Base-by-base conservation (phyloP, 2,888 invertebrate genomes). In the Rutpela maculata region DNA sequence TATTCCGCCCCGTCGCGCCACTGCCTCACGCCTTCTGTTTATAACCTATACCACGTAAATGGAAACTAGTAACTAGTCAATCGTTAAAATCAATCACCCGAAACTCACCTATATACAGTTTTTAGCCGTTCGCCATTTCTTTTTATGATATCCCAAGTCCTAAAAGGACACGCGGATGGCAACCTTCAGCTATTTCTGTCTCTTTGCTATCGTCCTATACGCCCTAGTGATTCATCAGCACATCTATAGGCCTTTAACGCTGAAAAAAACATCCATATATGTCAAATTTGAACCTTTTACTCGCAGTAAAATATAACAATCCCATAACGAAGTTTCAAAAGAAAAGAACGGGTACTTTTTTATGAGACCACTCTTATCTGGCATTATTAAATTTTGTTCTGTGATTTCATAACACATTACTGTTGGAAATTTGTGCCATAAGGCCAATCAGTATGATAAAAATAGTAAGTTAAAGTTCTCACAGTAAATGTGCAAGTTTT, bases 71-170 rank as follows among this genome's bases (percentile, higher is more conserved):
- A 50, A 43, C 65, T 66, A 43, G 26, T 57, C 35, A 69, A 69
- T 69, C 69, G 69, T 57, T 69, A 69, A 69, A 69, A 18, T 57
- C 69, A 59, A 59, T 69, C 57, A 38, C 7, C 69, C 57, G 69
- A 59, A 69, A 57, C 59, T 9, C 57, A 59, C 57, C 69, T 57
- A 68, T 66, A 35, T n/a, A 38, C 38, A 66, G 19, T 19, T 18
- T 38, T 66, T 66, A 38, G 65, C 38, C 65, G 65, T 12, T 43
- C 19, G 38, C 65, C 65, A 56, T 67, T 67, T 55, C 50, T 69
- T 69, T 69, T 69, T 57, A 69, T 59, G 38, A 67, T 50, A n/a
- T 10, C 35, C 59, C 50, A 50, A 50, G 15, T 50, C n/a, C 26
- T 62, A 31, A 62, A 62, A 22, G 31, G 38, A 38, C 35, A 17